Percentiles rank a stretch among this genome's conserved stretches.
phyloP scores from a whole-genome alignment of 2,113 vertebrate species.

The Seriola aureovittata region DNA sequence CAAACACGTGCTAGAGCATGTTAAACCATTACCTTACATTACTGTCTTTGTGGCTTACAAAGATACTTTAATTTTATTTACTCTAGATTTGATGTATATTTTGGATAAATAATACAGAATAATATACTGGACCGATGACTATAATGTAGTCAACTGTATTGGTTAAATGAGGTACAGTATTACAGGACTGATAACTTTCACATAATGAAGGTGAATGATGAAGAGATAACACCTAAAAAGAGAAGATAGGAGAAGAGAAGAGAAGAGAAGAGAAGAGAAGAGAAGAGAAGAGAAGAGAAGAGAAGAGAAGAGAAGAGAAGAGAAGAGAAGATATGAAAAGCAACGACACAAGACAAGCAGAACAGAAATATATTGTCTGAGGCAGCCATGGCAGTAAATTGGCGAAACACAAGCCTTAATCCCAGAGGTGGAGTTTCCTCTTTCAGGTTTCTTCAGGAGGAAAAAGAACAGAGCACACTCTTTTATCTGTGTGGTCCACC shows the following conservation, averaged over 20 bases:
- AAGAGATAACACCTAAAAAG: neutral
- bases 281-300: neutral
- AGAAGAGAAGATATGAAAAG: conserved; percentile 20
- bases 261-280: neutral
- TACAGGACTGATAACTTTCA: neutral
- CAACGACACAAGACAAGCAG: conserved; percentile 44
- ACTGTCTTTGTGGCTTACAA: neutral
- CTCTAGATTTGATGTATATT: neutral
- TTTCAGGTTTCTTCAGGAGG: conserved; percentile 74
- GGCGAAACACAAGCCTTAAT: conserved; percentile 79
- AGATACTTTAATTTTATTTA: neutral
- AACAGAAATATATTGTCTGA: conserved; percentile 73
- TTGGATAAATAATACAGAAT: neutral
- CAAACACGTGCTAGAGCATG: neutral
- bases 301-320: neutral
- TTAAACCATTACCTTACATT: neutral
- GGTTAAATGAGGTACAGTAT: too few species aligned
- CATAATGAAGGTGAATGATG: neutral
- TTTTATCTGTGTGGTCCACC: conserved; percentile 96
- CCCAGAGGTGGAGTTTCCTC: conserved; percentile 81
- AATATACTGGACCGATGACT: neutral
- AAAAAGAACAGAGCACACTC: conserved; percentile 88
- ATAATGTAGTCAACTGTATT: neutral
- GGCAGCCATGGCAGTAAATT: conserved; percentile 67
- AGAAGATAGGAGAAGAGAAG: neutral